Evolutionary conservation across 2,797 vertebrate genomes (phyloP), one percentile per base, ranked within the genome.

Genomic region (Anolis apletophallus): DNA sequence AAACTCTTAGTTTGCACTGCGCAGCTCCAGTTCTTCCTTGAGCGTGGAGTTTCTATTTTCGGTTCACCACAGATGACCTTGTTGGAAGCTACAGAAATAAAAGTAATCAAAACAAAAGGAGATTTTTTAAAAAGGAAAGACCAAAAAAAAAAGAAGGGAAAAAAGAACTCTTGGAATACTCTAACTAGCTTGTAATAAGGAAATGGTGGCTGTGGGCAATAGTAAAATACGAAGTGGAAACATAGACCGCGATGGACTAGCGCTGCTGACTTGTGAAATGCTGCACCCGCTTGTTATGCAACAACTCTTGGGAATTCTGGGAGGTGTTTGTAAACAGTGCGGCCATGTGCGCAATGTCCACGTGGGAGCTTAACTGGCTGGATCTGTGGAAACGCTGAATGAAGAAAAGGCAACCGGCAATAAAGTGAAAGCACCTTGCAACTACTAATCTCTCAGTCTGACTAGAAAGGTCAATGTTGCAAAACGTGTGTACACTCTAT

Each of bases 321-420:
- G 85, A 84, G 9, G 57, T 93, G 94, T 95, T 96, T 96, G 94
- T 95, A 96, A 96, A 96, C 86, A 96, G 88, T 0, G 0, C 0
- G 46, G 91, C 93, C 95, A 95, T 0, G 89, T 92, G 93, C 86
- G 3, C 1, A 0, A 3, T 0, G 72, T 67, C 92, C 95, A 94
- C 32, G 13, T 94, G 93, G 81, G 85, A 79, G 0, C 79, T 80
- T 0, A 0, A 46, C 29, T 0, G 0, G 23, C 77, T 11, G 59
- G 90, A 92, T 85, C 89, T 89, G 92, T 83, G 89, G 75, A 87
- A 81, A 88, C 36, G 8, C 12, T 64, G 0, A 0, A 40, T 69
- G 55, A 73, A 26, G 84, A 26, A 81, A 32, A 3, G 32, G 32
- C 16, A 1, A 13, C 59, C 0, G 1, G 72, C 2, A 72, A 55